phyloP scores from a whole-genome alignment of 2,113 vertebrate genomes.

The Mesitornis unicolor region DNA sequence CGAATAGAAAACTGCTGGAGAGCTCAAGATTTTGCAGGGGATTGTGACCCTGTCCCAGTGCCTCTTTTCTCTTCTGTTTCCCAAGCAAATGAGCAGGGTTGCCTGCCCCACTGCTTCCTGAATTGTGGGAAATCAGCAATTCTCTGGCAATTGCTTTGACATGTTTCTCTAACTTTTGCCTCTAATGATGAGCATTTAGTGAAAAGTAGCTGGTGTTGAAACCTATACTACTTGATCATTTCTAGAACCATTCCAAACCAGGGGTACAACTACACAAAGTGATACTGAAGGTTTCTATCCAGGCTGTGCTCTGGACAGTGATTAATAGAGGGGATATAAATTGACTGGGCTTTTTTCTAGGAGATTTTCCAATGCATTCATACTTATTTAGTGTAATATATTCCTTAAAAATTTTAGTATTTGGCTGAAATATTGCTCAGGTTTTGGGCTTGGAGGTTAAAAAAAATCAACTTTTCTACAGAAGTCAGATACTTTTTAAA shows the following conservation, averaged over 20 bases:
- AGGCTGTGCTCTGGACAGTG: not conserved
- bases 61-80: not conserved
- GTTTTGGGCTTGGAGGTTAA: not conserved
- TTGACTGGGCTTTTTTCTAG: not conserved
- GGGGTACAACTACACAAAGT: not conserved
- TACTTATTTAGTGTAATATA: not conserved
- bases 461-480: not conserved
- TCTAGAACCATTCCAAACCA: constrained; percentile 48
- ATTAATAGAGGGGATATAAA: not conserved
- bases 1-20: not conserved
- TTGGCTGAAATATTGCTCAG: not conserved
- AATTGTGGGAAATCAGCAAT: not conserved
- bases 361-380: not conserved
- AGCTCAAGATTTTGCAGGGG: not conserved
- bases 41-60: not conserved
- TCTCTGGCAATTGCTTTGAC: constrained; percentile 53
- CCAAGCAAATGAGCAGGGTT: not conserved
- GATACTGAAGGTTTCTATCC: not conserved
- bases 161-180: constrained; percentile 26
- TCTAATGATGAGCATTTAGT: not conserved
- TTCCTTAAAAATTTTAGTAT: not conserved
- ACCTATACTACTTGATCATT: not conserved
- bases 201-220: constrained; percentile 4
- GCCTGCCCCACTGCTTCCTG: not conserved
- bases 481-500: not conserved